Percentiles rank a stretch among this genome's conserved stretches.
These are phyloP conservation scores for Meloidogyne chitwoodi DNA, from an alignment of 1,140 invertebrate genomes.

Conservation along the genomic window DNA sequence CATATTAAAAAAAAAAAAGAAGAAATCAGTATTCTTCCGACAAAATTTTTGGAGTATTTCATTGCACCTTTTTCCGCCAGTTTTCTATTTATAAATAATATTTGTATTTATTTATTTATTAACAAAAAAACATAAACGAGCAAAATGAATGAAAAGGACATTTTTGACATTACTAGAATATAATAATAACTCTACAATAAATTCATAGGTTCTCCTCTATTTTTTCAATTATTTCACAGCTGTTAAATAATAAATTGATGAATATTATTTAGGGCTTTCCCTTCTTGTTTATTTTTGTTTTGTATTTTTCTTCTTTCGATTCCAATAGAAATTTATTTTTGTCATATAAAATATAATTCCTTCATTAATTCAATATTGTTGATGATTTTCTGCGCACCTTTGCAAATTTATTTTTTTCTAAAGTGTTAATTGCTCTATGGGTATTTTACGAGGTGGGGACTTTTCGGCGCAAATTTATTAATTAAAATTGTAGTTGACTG, in stretches of 20 bases:
- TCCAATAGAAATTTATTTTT: not conserved
- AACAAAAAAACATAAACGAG: not conserved
- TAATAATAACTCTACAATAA: no score
- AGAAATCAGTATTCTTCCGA: not conserved
- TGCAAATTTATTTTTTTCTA: not conserved
- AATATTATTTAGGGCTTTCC: not conserved
- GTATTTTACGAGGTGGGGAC: no score
- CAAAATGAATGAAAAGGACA: not conserved
- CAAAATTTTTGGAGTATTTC: not conserved
- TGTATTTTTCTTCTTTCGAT: not conserved
- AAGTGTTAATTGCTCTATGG: not conserved
- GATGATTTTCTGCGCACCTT: not conserved
- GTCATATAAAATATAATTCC: not conserved
- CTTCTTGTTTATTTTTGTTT: not conserved
- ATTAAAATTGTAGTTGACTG: no score
- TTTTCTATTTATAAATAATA: not conserved
- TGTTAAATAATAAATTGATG: not conserved
- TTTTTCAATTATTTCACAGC: not conserved
- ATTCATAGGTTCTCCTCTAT: not conserved
- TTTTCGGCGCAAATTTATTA: no score
- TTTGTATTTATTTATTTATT: not conserved
- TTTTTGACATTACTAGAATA: no score
- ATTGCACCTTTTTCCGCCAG: not conserved
- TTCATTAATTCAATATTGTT: not conserved
- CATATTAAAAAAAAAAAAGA: no score